Conservation (phyloP, 2,888 invertebrate genomes). For the Bombylius discolor region DNA sequence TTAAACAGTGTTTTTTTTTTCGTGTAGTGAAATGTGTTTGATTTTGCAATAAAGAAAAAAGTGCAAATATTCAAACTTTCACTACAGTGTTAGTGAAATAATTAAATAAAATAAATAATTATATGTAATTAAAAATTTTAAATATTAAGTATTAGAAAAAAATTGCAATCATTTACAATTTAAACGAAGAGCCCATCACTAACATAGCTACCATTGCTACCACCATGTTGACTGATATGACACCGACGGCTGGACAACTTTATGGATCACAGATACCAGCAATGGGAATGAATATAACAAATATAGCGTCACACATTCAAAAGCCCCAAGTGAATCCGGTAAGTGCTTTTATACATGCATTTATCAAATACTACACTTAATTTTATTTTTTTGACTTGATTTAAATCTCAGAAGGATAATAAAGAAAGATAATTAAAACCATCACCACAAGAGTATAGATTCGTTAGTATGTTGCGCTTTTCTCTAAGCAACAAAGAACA, state of each 20-base stretch:
- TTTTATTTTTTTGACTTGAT: too few species aligned
- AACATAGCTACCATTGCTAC: neutral
- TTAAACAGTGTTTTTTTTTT: too few species aligned
- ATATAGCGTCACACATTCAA: conserved; percentile 36
- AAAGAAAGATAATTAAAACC: neutral
- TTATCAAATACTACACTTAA: too few species aligned
- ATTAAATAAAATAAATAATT: too few species aligned
- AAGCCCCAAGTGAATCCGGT: conserved; percentile 38
- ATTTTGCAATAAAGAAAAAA: too few species aligned
- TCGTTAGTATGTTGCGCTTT: too few species aligned
- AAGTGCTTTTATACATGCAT: conserved; percentile 19
- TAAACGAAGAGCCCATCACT: conserved; percentile 11
- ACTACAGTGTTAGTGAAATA: too few species aligned
- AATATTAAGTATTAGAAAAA: neutral
- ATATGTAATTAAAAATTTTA: too few species aligned
- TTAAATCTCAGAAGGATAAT: too few species aligned
- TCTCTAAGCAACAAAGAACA: too few species aligned
- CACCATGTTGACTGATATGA: conserved; percentile 46
- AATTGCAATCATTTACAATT: neutral
- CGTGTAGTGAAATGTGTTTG: too few species aligned
- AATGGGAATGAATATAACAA: conserved; percentile 45
- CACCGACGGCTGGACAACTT: conserved; percentile 46
- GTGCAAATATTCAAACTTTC: too few species aligned
- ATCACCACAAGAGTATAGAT: conserved; percentile 8
- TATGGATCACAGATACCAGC: conserved; percentile 47